Evolutionary conservation across 2,888 invertebrate species (phyloP).

Genomic region (Diarsia brunnea): DNA sequence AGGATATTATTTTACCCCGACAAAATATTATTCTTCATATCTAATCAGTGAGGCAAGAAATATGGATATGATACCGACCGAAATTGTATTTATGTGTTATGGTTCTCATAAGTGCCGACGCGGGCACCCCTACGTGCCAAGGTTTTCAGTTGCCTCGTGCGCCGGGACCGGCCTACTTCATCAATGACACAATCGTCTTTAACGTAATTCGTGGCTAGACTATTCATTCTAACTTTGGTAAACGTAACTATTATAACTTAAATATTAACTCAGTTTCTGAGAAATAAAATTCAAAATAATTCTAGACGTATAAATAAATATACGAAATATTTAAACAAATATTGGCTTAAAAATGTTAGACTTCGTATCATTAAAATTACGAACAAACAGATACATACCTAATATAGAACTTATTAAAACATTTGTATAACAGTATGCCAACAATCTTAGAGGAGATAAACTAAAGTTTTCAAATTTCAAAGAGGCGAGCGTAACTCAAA

Average conservation of each 20-base stretch:
- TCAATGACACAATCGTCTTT: constrained; percentile 51
- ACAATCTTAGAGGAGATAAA: constrained; percentile 64
- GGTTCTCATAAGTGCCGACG: constrained; percentile 68
- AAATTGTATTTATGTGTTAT: constrained; percentile 78
- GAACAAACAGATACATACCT: constrained; percentile 44
- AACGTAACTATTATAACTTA: constrained; percentile 12
- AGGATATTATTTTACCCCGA: constrained; percentile 85
- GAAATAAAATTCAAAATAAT: background rate
- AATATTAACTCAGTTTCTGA: constrained; percentile 3
- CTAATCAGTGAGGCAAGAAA: constrained; percentile 86
- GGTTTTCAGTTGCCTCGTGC: constrained; percentile 44
- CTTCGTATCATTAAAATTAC: constrained; percentile 24
- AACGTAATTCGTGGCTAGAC: constrained; percentile 29
- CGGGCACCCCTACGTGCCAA: constrained; percentile 66
- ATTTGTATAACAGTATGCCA: constrained; percentile 60
- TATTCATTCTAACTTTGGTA: constrained; percentile 3
- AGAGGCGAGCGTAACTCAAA: constrained; percentile 69
- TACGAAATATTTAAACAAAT: constrained; percentile 16
- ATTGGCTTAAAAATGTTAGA: constrained; percentile 13
- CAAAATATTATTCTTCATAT: constrained; percentile 87
- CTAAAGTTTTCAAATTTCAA: constrained; percentile 77
- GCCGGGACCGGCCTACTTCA: constrained; percentile 41
- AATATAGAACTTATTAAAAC: constrained; percentile 54
- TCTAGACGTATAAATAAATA: background rate
- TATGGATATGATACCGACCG: constrained; percentile 80